Evolutionary conservation across 2,797 vertebrate species (phyloP), one percentile per base, ranked within the genome.

Genomic region (Myotis planiceps): DNA sequence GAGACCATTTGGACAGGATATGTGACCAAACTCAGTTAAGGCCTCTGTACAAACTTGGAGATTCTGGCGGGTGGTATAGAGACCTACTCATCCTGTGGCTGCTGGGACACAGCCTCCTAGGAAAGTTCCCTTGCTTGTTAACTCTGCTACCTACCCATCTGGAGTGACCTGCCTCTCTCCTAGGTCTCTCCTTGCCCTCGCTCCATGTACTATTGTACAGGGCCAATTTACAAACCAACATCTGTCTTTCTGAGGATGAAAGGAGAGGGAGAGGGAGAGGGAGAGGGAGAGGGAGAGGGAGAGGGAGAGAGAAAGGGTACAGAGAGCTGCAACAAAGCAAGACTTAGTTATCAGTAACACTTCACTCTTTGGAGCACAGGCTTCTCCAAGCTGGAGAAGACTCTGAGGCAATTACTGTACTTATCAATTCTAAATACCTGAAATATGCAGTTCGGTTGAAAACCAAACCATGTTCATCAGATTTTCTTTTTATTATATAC

Each of bases 401-500:
- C 34, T n/a, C 63, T 19, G 51, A 45, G 34, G 39, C 39, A 49
- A 72, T 79, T 66, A 39, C 27, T 39, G 9, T 80, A 27, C 45
- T 53, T 80, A 51, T 6, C 68, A n/a, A 13, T 79, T 72, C 72
- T 65, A 45, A 85, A 68, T 25, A 65, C 32, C 45, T 42, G 21
- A 18, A 74, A 14, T 55, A 8, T 49, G 7, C 25, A 47, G 10
- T 90, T 74, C 65, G 51, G 10, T 79, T 51, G 42, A 79, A 88
- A 91, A 51, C 29, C 69, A 91, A 79, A 45, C 29, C 4, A 2
- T 9, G 14, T 47, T 71, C 19, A 68, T 69, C 37, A 37, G 49
- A 74, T 79, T 74, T 78, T 80, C 85, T 82, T 90, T 65, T 32
- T 79, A 63, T 90, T 66, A 32, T 42, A 72, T 58, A 76, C 10